phyloP scores from a whole-genome alignment of 2,888 invertebrate species.

The Pterostichus madidus region DNA sequence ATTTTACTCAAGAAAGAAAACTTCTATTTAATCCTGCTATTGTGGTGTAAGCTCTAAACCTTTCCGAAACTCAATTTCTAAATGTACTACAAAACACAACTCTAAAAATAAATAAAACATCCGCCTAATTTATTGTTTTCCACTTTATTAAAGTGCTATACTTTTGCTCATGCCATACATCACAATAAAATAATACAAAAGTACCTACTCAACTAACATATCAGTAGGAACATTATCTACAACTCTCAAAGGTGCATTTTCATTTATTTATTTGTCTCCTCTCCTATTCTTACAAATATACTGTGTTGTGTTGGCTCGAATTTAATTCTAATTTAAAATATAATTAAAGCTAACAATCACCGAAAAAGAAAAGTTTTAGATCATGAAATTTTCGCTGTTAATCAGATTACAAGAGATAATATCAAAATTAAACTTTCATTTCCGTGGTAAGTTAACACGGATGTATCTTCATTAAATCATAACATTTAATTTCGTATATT shows the following conservation, averaged over 20 bases:
- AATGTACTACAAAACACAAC: no score
- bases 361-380: constrained; percentile 5
- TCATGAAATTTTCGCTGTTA: constrained; percentile 3
- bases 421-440: constrained; percentile 36
- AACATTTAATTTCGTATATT: not conserved
- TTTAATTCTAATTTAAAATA: constrained; percentile 22
- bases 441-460: constrained; percentile 7
- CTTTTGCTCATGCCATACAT: no score
- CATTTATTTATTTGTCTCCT: not conserved
- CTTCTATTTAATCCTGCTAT: no score
- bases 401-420: constrained; percentile 31
- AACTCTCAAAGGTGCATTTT: not conserved
- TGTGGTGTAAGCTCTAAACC: no score
- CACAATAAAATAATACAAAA: no score
- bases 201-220: no score
- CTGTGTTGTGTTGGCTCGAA: not conserved
- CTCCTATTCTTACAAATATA: not conserved
- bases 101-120: no score
- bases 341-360: not conserved
- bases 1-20: no score
- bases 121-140: no score
- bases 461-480: constrained; percentile 15
- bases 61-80: no score
- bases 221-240: not conserved
- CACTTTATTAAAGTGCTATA: no score